Base-by-base conservation (phyloP, 2,888 invertebrate species). In the Campoletis raptor region DNA sequence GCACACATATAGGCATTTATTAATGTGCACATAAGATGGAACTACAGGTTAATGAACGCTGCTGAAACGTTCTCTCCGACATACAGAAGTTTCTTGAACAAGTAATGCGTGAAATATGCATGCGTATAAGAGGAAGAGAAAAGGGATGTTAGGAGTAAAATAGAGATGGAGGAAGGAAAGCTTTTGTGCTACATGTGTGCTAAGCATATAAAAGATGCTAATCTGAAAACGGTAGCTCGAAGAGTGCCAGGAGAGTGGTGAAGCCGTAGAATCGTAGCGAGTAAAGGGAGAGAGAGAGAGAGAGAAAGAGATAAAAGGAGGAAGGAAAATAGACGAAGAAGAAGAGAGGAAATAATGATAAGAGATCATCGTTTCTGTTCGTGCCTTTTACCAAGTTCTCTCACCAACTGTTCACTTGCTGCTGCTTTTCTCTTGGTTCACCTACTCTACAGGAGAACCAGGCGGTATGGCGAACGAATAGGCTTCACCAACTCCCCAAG, bases 171-270 rank as follows among this genome's bases (percentile, higher is more conserved):
- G 61, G 57, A 42, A 66, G 45, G 37, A 37, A 76, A 84, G 79
- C 81, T 84, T 78, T 78, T 81, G 74, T 78, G 52, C 67, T 42
- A 74, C 81, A 73, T 81, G 81, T 81, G 81, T 81, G 67, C 81
- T 67, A 88, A 89, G 89, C 90, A 89, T 90, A 91, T 90, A 90
- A 91, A 90, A 92, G 92, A 92, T 92, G 91, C 89, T 92, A 92
- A 92, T 92, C 92, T 92, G 87, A 92, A 85, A 92, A 92, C 92
- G 92, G 92, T 92, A 92, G 92, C 92, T 92, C 90, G 92, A 89
- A 90, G 88, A 84, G 54, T 89, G 92, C 92, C 91, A 88, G 89
- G 91, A 92, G 91, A 92, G 91, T 92, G 90, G 91, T 92, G 90
- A 89, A 90, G 91, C 91, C 48, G 66, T 18, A 79, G 52, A 90